These are phyloP conservation scores for Phataginus tricuspis DNA, from an alignment of 2,797 vertebrate species.

Conservation along the genomic window DNA sequence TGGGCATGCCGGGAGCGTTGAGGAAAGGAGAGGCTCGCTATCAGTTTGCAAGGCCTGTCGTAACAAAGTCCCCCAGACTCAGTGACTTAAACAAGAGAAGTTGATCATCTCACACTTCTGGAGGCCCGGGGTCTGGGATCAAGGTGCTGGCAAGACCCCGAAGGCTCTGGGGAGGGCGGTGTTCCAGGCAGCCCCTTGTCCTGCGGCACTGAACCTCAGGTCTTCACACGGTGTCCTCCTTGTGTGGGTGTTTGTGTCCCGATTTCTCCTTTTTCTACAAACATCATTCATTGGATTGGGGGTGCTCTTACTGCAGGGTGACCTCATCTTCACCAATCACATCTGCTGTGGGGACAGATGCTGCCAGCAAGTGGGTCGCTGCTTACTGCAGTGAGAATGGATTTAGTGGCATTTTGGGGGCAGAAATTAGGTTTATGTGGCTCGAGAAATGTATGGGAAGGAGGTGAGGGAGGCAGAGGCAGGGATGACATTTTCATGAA, in stretches of 20 bases:
- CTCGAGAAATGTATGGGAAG: not conserved
- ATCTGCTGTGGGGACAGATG: not conserved
- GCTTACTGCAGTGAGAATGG: not conserved
- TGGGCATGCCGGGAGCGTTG: accelerated
- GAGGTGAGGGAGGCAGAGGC: not conserved
- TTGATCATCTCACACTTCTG: not conserved
- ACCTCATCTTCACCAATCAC: not conserved
- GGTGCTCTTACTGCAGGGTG: not conserved
- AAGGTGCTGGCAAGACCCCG: accelerated
- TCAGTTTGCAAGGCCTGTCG: not conserved
- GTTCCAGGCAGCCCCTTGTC: not conserved
- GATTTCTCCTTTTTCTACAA: not conserved
- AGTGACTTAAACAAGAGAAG: not conserved
- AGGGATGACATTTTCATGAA: not conserved
- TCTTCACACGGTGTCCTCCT: not conserved
- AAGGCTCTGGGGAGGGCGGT: not conserved
- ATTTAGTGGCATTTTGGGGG: not conserved
- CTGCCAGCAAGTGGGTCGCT: accelerated
- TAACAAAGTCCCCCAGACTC: not conserved
- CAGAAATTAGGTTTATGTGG: not conserved
- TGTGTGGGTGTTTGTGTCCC: accelerated
- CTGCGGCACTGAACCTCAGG: not conserved
- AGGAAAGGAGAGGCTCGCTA: not conserved
- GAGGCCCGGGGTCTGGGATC: not conserved
- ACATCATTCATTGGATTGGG: not conserved